Evolutionary conservation across 1,140 invertebrate genomes (phyloP), one percentile per base, ranked within the genome.

Genomic region (Condylostylus longicornis): DNA sequence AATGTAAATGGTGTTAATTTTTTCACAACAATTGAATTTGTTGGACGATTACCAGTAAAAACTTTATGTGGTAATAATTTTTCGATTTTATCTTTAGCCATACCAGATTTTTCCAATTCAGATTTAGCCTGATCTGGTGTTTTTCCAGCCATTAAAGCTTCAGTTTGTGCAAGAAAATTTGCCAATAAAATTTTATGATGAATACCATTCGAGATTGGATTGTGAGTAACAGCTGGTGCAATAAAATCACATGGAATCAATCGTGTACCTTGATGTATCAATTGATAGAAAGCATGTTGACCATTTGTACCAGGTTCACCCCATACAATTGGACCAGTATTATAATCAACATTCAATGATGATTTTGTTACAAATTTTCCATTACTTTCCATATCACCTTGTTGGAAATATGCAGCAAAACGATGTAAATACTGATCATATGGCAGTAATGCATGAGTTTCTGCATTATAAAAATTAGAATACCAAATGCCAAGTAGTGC

Each of bases 341-440:
- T 69, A 60, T 91, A 93, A 46, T 76, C 62, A 1, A 89, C 90
- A 13, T 57, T 58, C 25, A 73, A 56, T 0, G 88, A 87, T 44
- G 70, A 71, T 27, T 81, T 71, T 8, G 85, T 94, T 9, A 83
- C 79, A 54, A 80, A 94, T 69, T 99, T 99, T 49, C 96, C 96
- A 68, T 99, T 99, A 42, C 89, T 96, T 65, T 99, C 96, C 96
- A 99, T 99, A 60, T 99, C 96, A 9, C 94, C 95, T 70, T 99
- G 96, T 68, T 99, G 96, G 65, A 99, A 98, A 64, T 99, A 98
- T 9, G 96, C 94, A 25, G 96, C 87, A 68, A 99, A 98, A 53
- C 94, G 77, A 58, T 98, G 95, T 44, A 99, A 63, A 62, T 98
- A 99, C 66, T 99, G 85, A 62, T 99, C 96, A 64, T 99, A 99